Base-by-base conservation (phyloP, 2,888 invertebrate species). In the Drosophila gaucha region DNA sequence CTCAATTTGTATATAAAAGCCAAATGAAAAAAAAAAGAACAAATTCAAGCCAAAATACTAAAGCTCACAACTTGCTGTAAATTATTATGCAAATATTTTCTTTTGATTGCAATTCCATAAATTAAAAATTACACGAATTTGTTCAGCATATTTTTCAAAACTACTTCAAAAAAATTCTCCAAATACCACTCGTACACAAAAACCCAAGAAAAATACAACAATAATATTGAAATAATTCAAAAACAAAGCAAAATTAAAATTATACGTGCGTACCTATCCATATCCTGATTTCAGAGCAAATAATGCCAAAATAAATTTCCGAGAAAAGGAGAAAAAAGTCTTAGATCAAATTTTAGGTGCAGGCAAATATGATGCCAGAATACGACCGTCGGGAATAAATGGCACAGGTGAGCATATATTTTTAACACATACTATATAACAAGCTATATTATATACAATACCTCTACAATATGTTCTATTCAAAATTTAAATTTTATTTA, bases 261-360 rank as follows among this genome's bases (percentile, higher is more conserved):
- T 90, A 90, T 90, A 89, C 90, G 87, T 89, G 89, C 90, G 90
- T 90, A 84, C 90, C 80, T 90, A 90, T 90, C 90, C 90, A 85
- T 90, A 90, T 90, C 90, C 90, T 90, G 89, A 90, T 90, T 90
- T 72, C 93, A 96, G 96, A 94, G 95, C 95, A 93, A 94, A 94
- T 93, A 95, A 94, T 92, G 94, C 93, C 90, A 96, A 95, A 93
- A 95, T 96, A 92, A 97, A 97, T 94, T 97, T 96, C 93, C 94
- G 98, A 88, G 97, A 97, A 93, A 97, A 96, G 93, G 98, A 98
- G 93, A 98, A 98, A 92, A 96, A 97, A 93, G 97, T 98, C 89
- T 93, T 98, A 92, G 98, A 98, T 93, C 95, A 96, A 93, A 98
- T 98, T 92, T 94, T 98, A 90, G 97, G 97, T 74, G 96, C 96